Base-by-base conservation (phyloP, 2,797 vertebrate genomes). In the Siniperca scherzeri region DNA sequence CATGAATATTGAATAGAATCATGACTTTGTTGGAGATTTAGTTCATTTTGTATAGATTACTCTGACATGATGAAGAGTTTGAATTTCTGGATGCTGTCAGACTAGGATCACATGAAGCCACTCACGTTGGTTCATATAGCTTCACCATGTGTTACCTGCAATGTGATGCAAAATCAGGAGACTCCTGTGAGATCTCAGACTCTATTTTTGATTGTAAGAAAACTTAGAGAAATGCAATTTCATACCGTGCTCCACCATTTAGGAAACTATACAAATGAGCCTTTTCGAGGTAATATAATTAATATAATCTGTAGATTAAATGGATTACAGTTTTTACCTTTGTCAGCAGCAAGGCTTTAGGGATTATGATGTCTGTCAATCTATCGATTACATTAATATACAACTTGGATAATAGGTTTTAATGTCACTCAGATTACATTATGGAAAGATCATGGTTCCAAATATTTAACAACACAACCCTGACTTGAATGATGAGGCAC, bases 1-100 rank as follows among this genome's bases (percentile, higher is more conserved):
- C 50, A n/a, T 89, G 92, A 91, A 92, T 92, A 83, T 91, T 90
- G 88, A 92, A 78, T 1, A 81, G 85, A 88, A 82, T 83, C 85
- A 77, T 52, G 81, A 90, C 82, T 88, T 83, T 84, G 80, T 70
- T 80, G 71, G 48, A 87, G 85, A 88, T 85, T 80, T 61, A 3
- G 77, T 80, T 83, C 48, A 67, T 85, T 86, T 82, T 74, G 78
- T 84, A 30, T 57, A 33, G 82, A 91, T 87, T 60, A 36, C n/a
- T 80, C 50, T 30, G 74, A 79, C 87, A 25, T 1, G 56, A 25
- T 66, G 84, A 65, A 73, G 67, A 27, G 56, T 46, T 69, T 64
- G 52, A 57, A 40, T 60, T 46, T 82, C 13, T 61, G 55, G 74
- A 50, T 33, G 52, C 57, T 40, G 57, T 69, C 73, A 11, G 70